phyloP scores from a whole-genome alignment of 2,113 vertebrate species.

The Pristiophorus japonicus region DNA sequence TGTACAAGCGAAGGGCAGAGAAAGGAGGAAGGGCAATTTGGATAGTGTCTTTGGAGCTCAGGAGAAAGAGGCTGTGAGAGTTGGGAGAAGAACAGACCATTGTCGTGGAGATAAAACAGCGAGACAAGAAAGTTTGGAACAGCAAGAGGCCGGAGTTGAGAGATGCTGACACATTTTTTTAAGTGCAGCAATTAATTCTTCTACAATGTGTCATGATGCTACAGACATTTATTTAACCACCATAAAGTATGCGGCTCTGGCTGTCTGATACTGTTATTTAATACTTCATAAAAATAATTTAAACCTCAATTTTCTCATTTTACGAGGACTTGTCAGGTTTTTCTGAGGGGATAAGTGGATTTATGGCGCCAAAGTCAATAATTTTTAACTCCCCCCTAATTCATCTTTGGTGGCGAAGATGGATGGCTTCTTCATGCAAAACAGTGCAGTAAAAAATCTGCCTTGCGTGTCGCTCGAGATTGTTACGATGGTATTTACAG shows the following conservation, averaged over 20 bases:
- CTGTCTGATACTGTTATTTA: conserved; percentile 8
- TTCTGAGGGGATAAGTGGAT: background rate
- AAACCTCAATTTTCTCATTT: background rate
- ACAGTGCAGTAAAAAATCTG: background rate
- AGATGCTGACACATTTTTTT: background rate
- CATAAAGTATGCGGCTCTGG: background rate
- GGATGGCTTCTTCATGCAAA: background rate
- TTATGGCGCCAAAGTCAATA: background rate
- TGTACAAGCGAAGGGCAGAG: background rate
- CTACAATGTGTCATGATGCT: background rate
- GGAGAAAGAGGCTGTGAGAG: background rate
- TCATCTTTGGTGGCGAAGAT: background rate
- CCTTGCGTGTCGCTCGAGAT: background rate
- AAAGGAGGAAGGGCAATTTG: background rate
- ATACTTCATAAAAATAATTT: conserved; percentile 10
- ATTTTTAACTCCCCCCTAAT: background rate
- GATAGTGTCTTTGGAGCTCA: background rate
- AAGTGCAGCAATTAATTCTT: background rate
- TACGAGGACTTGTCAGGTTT: background rate
- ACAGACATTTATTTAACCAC: background rate
- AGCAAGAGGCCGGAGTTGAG: background rate
- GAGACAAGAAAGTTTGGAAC: background rate
- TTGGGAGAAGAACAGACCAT: background rate
- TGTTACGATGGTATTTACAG: background rate
- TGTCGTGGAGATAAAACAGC: background rate